Percentiles rank a stretch among this genome's conserved stretches.
Conservation (phyloP, 1,140 invertebrate genomes). For the Andrena cerasifolii region DNA sequence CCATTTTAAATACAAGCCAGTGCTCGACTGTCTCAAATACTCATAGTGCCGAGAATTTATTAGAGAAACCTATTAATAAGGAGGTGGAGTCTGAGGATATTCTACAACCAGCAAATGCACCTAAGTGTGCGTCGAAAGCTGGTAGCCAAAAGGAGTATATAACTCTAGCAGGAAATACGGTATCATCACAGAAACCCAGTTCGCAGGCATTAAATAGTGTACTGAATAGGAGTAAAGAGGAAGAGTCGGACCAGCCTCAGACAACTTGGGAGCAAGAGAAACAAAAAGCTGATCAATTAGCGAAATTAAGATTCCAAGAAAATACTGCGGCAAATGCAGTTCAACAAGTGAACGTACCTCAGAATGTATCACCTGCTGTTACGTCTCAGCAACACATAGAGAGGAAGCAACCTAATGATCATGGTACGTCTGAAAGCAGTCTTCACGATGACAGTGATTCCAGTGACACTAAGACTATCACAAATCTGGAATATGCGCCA, state of each 20-base stretch:
- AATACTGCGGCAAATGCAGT: slow-evolving; percentile 45
- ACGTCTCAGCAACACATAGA: slow-evolving; percentile 38
- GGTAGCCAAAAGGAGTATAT: slow-evolving; percentile 23
- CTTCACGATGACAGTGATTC: slow-evolving; percentile 73
- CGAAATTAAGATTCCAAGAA: slow-evolving; percentile 71
- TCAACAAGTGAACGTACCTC: slow-evolving; percentile 47
- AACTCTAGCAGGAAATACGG: slow-evolving; percentile 34
- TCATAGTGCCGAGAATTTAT: slow-evolving; percentile 34
- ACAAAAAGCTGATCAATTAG: slow-evolving; percentile 76
- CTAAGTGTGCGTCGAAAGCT: slow-evolving; percentile 12
- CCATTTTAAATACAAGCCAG: slow-evolving; percentile 44
- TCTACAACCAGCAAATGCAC: not conserved
- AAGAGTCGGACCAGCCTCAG: slow-evolving; percentile 67
- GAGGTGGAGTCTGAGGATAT: slow-evolving; percentile 12
- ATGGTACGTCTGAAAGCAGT: slow-evolving; percentile 53
- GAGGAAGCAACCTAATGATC: slow-evolving; percentile 47
- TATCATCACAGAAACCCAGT: slow-evolving; percentile 26
- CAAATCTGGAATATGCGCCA: slow-evolving; percentile 64
- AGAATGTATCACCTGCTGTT: slow-evolving; percentile 32
- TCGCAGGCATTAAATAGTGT: slow-evolving; percentile 43
- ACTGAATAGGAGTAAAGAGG: slow-evolving; percentile 34
- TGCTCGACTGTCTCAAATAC: slow-evolving; percentile 24
- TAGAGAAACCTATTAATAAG: slow-evolving; percentile 8
- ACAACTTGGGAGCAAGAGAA: slow-evolving; percentile 80
- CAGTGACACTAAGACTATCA: slow-evolving; percentile 72